Base-by-base conservation (phyloP, 2,888 invertebrate species). In the Xanthorhoe spadicearia region DNA sequence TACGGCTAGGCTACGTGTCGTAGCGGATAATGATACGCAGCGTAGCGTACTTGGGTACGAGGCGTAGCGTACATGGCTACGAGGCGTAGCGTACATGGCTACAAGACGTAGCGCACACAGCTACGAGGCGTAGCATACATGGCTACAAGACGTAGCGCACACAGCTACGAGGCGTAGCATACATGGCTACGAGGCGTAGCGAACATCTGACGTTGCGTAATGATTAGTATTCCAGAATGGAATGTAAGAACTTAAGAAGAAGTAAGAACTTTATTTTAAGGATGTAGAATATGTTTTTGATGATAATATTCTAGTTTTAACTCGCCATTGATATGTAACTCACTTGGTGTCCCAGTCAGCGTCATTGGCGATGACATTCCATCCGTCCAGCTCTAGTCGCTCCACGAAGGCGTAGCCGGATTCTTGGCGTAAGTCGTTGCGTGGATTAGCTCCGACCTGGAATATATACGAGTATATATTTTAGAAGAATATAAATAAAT, bases 271-370 rank as follows among this genome's bases (percentile, higher is more conserved):
- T n/a, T n/a, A n/a, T n/a, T n/a, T n/a, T n/a, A n/a, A n/a, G n/a
- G n/a, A n/a, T n/a, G n/a, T n/a, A n/a, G n/a, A n/a, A n/a, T n/a
- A n/a, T n/a, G n/a, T n/a, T n/a, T n/a, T n/a, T n/a, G n/a, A n/a
- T n/a, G n/a, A n/a, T n/a, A n/a, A n/a, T n/a, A n/a, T n/a, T n/a
- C n/a, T n/a, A n/a, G n/a, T n/a, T n/a, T n/a, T n/a, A n/a, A n/a
- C n/a, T n/a, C n/a, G n/a, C n/a, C n/a, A n/a, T n/a, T 13, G 10
- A 13, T 13, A 53, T 6, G 2, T 1, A 6, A 48, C 93, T 88
- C 85, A 97, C 97, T 90, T 96, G 1, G 97, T 97, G 76, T 96
- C 95, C 96, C 96, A 97, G 77, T 95, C 95, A 13, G 96, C 96
- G 78, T 97, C 97, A 0, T 95, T 96, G 1, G 96, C 96, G 0